Conservation (phyloP, 2,888 invertebrate species). For the Terebella lapidaria region DNA sequence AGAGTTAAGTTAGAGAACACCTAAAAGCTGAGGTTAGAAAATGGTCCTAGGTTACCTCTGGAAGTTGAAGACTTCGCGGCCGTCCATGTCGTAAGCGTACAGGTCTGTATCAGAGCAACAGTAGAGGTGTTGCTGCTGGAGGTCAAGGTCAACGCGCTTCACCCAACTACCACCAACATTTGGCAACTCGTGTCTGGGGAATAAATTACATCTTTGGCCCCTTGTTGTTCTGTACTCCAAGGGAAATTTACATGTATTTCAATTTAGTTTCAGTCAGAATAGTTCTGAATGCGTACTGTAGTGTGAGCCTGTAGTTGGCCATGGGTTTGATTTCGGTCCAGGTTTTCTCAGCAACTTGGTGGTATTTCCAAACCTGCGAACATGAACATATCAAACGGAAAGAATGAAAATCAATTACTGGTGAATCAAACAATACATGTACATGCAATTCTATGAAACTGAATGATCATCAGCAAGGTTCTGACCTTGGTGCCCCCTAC, state of each 20-base stretch:
- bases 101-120: constrained; percentile 51
- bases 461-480: no score
- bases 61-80: constrained; percentile 42
- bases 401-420: background rate
- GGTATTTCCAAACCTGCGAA: constrained; percentile 45
- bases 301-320: constrained; percentile 44
- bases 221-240: no score
- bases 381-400: background rate
- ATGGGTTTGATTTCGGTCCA: constrained; percentile 42
- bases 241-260: no score
- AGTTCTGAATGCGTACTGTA: constrained; percentile 31
- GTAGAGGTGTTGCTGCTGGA: constrained; percentile 44
- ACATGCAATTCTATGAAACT: no score
- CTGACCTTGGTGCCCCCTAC: constrained; percentile 37
- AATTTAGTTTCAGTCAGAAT: no score
- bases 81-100: constrained; percentile 45
- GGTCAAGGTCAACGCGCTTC: constrained; percentile 46
- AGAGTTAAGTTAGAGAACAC: no score
- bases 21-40: no score
- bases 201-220: no score
- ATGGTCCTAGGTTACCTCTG: constrained; percentile 30
- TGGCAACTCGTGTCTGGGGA: constrained; percentile 34
- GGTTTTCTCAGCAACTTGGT: constrained; percentile 36
- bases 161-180: constrained; percentile 51
- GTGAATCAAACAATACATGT: background rate